These are phyloP conservation scores for Petaurus breviceps DNA, from an alignment of 2,113 vertebrate genomes.

Conservation along the genomic window DNA sequence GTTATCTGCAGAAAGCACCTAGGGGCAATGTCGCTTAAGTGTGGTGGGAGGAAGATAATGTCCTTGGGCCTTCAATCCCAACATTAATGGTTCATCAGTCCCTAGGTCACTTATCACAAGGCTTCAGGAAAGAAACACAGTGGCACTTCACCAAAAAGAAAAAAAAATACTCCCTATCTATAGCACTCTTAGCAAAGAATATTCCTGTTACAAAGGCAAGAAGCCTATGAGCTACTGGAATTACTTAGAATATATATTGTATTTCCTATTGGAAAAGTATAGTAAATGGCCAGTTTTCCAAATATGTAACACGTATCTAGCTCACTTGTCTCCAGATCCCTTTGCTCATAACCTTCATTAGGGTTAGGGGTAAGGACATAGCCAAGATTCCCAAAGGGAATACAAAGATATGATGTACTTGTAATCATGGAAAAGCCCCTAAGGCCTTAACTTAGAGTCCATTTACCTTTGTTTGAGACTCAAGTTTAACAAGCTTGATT, in stretches of 20 bases:
- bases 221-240: not conserved
- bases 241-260: not conserved
- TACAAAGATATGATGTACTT: not conserved
- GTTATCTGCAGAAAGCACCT: not conserved
- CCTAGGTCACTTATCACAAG: not conserved
- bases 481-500: not conserved
- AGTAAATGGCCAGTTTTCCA: not conserved
- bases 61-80: not conserved
- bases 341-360: not conserved
- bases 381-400: not conserved
- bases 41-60: not conserved
- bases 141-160: not conserved
- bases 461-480: not conserved
- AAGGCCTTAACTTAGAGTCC: not conserved
- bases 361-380: not conserved
- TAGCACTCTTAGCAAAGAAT: not conserved
- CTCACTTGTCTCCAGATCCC: not conserved
- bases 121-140: not conserved
- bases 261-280: not conserved
- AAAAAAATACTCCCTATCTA: not conserved
- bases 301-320: not conserved
- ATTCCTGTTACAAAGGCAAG: not conserved
- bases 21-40: not conserved
- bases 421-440: not conserved
- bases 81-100: not conserved